Evolutionary conservation across 2,888 invertebrate genomes (phyloP), one percentile per base, ranked within the genome.

Genomic region (Dryocosmus kuriphilus): DNA sequence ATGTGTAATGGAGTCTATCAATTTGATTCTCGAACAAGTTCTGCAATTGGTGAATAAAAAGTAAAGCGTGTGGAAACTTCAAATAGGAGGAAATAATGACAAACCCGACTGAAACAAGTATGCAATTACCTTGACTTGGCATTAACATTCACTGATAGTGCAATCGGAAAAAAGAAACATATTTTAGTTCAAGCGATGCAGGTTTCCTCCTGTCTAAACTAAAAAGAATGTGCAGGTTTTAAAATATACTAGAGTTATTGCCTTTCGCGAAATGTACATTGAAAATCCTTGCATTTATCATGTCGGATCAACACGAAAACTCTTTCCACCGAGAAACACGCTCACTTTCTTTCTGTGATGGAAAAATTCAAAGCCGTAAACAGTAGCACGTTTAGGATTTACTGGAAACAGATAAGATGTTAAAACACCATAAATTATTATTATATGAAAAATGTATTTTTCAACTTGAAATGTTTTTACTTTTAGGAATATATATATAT

Each of bases 231-330:
- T 63, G 63, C 35, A 35, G 14, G 16, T 35, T 63, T n/a, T 7
- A 22, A 30, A 63, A 35, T 35, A 38, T 63, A 22, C n/a, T 14
- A 14, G 35, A 35, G 9, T 22, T 63, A 63, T 63, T n/a, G 63
- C 63, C 11, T n/a, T 63, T 63, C 22, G 11, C 35, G 63, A 63
- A 38, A 63, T 63, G 35, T 22, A 63, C 38, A 63, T 63, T 63
- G 63, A 63, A 63, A 63, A 63, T 35, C 63, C 35, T 38, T 14
- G n/a, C 63, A 35, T 63, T 63, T 38, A n/a, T 22, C 35, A 63
- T 63, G 63, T 63, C 35, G 35, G 63, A 63, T 63, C 1, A 63
- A 63, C n/a, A 11, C 22, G 63, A 35, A 63, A 63, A 63, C 63
- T 63, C 9, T 63, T 63, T 22, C 35, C 22, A 35, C 11, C 14